Conservation (phyloP, 2,888 invertebrate species). For the Tromatobia lineatoria region DNA sequence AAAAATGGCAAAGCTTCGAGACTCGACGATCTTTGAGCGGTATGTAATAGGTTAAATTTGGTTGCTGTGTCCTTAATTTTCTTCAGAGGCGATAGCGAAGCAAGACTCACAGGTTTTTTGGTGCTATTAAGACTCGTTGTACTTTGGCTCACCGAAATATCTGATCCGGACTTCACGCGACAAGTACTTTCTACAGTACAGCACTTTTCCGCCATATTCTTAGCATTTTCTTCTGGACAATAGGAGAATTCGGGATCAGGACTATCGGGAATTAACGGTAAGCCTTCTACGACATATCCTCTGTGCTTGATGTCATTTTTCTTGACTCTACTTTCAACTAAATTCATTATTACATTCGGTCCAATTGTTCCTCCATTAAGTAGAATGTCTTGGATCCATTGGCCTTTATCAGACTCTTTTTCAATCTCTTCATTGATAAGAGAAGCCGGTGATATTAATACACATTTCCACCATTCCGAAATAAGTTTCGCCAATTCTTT, state of each 20-base stretch:
- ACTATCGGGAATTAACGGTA: slow-evolving; percentile 88
- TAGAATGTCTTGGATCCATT: slow-evolving; percentile 88
- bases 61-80: not conserved
- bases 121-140: slow-evolving; percentile 1
- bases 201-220: not conserved
- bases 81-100: not conserved
- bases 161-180: not conserved
- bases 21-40: not conserved
- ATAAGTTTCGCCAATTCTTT: slow-evolving; percentile 87
- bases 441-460: slow-evolving; percentile 87
- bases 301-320: slow-evolving; percentile 87
- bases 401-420: slow-evolving; percentile 87
- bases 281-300: slow-evolving; percentile 89
- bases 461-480: slow-evolving; percentile 87
- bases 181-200: slow-evolving; percentile 31
- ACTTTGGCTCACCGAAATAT: slow-evolving; percentile 29
- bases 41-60: slow-evolving; percentile 23
- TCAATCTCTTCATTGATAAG: slow-evolving; percentile 88
- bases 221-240: slow-evolving; percentile 74
- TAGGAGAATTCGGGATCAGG: slow-evolving; percentile 75
- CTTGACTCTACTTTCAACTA: slow-evolving; percentile 87
- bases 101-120: slow-evolving; percentile 4
- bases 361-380: slow-evolving; percentile 86
- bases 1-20: not conserved
- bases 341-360: slow-evolving; percentile 86